Evolutionary conservation across 2,888 invertebrate genomes (phyloP), one percentile per base, ranked within the genome.

Genomic region (Heliconius cydno): DNA sequence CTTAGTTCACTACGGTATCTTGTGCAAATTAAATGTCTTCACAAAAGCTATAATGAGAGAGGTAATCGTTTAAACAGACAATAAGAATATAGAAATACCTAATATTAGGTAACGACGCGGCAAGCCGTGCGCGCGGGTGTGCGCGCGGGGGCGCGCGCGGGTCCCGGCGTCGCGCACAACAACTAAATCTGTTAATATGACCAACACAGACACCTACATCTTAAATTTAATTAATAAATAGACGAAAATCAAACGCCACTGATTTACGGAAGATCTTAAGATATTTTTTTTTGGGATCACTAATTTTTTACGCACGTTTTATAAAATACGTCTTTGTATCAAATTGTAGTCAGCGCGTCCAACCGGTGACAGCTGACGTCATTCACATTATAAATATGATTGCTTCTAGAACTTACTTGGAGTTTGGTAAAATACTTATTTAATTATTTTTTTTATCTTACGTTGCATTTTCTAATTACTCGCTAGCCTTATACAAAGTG

Each of bases 311-410:
- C 84, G 86, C 88, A 88, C 89, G 88, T 90, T 93, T 93, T 94
- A 94, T 92, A 95, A 95, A 95, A 95, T 94, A 94, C 92, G 92
- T 92, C 91, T 92, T 91, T 92, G 93, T 94, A 94, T 94, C 94
- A 94, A 95, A 95, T 90, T 91, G 92, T 86, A 89, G 93, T 92
- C 94, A 93, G 93, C 94, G 90, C 92, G 91, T 89, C 89, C 88
- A 92, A 91, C 91, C 91, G 91, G 90, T 92, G 90, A 91, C 89
- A 89, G 90, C 93, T 93, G 91, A 93, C 93, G 89, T 89, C 84
- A 85, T 84, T 84, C 81, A 89, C 89, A 88, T 91, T 93, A 94
- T 94, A 94, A 94, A 94, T 94, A 94, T 91, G 92, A 94, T 95
- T 94, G 94, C 93, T 95, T 94, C 46, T 63, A 92, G 90, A 92